phyloP scores from a whole-genome alignment of 2,888 invertebrate genomes.

The Andrena fulva region DNA sequence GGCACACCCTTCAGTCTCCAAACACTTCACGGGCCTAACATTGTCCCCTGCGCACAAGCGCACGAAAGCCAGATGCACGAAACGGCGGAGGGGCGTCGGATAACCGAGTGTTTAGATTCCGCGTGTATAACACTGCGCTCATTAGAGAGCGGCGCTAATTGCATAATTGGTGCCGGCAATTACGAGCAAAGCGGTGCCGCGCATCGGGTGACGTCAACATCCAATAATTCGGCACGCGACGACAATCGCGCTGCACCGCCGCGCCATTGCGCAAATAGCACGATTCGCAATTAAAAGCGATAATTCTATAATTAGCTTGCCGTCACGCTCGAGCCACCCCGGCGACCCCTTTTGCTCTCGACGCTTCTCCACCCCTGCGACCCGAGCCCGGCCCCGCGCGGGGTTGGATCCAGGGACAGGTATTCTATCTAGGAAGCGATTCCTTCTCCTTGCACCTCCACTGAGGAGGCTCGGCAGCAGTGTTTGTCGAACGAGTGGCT shows the following conservation, averaged over 20 bases:
- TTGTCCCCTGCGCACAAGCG: neutral
- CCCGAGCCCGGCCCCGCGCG: neutral
- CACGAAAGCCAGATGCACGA: conserved; percentile 55
- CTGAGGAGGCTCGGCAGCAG: neutral
- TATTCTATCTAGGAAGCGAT: conserved; percentile 6
- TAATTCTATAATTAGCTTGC: conserved; percentile 79
- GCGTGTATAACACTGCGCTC: conserved; percentile 70
- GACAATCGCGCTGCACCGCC: conserved; percentile 76
- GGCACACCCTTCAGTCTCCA: neutral
- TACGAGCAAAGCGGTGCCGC: conserved; percentile 74
- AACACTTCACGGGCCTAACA: neutral
- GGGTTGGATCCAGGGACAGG: conserved; percentile 20
- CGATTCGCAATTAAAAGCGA: conserved; percentile 81
- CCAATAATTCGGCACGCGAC: conserved; percentile 84
- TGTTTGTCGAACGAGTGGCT: conserved; percentile 29
- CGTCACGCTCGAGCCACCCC: conserved; percentile 53
- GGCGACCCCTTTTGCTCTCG: conserved; percentile 5
- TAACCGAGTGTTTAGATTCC: conserved; percentile 70
- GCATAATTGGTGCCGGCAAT: conserved; percentile 80
- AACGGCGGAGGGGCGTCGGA: conserved; percentile 34
- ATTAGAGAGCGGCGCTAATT: conserved; percentile 78
- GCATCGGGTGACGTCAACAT: conserved; percentile 80
- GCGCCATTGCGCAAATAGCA: conserved; percentile 77
- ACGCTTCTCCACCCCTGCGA: conserved; percentile 2
- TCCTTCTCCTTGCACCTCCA: neutral